Evolutionary conservation across 2,888 invertebrate species (phyloP), one percentile per base, ranked within the genome.

Genomic region (Allygus modestus): DNA sequence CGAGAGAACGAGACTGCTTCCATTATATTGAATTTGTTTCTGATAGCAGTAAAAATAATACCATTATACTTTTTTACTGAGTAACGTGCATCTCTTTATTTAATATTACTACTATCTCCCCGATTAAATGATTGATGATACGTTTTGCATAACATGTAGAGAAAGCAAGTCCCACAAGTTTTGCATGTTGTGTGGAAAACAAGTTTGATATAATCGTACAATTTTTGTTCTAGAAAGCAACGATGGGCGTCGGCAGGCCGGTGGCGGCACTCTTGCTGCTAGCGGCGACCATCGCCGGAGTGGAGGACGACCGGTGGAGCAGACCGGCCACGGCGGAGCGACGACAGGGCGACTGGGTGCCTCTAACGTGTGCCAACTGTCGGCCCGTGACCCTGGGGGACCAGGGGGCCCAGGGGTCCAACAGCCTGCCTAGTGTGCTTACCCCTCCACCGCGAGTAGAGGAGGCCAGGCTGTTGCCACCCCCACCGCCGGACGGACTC

Each of bases 261-360:
- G n/a, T n/a, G n/a, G 77, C 31, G 12, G 31, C 33, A 26, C 0
- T 11, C 0, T 20, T 79, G 33, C 20, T 79, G 41, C 20, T 23
- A 12, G 17, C 26, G 20, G 43, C 41, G 9, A 0, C 28, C n/a
- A 26, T n/a, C 20, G 33, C 61, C 41, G 43, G 23, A 1, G 65
- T 65, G 15, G 81, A 51, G 1, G 84, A 81, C 1, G 84, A 84
- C 41, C 84, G 84, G 83, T 88, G 88, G 88, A 88, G 88, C 81
- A 84, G 86, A 33, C 88, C 87, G 0, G 87, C 87, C 11, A 54
- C 82, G 1, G 84, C 85, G 0, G 86, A 86, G 11, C 85, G 86
- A 58, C 86, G 85, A 31, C 75, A 86, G 26, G 90, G 89, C 85
- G 93, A 93, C 84, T 93, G 93, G 93, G 91, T 93, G 83, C 93